Percentiles rank a stretch among this genome's conserved stretches.
Evolutionary conservation across 2,888 invertebrate genomes (phyloP).

Genomic region (Agriopis aurantiaria): DNA sequence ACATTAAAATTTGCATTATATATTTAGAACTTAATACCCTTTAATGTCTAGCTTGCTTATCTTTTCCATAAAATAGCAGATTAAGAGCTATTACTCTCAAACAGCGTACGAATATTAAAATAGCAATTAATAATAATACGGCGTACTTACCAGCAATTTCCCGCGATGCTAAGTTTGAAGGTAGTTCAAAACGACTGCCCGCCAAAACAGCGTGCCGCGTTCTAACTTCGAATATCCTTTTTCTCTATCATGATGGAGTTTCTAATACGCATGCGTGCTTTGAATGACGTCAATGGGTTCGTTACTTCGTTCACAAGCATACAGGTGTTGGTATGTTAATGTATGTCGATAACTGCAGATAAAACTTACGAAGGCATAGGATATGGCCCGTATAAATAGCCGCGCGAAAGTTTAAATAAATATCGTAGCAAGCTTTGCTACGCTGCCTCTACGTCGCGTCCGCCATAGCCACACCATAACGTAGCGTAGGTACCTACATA

Average conservation of each 20-base stretch:
- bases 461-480: no score
- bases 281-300: constrained; percentile 83
- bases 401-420: background rate
- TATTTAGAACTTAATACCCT: constrained; percentile 4
- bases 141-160: constrained; percentile 74
- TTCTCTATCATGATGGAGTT: constrained; percentile 44
- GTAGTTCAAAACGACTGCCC: constrained; percentile 60
- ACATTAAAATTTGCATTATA: constrained; percentile 6
- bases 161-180: constrained; percentile 64
- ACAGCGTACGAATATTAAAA: constrained; percentile 36
- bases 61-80: constrained; percentile 11
- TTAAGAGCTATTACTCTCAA: constrained; percentile 26
- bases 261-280: constrained; percentile 63
- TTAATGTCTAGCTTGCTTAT: constrained; percentile 4
- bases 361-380: background rate
- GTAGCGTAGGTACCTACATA: background rate
- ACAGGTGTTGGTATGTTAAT: constrained; percentile 72
- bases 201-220: constrained; percentile 69
- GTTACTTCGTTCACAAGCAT: constrained; percentile 81
- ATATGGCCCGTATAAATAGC: background rate
- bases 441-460: background rate
- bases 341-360: constrained; percentile 43
- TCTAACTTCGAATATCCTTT: constrained; percentile 48
- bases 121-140: constrained; percentile 46
- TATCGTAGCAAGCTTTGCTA: background rate